Percentiles rank a stretch among this genome's conserved stretches.
phyloP scores from a whole-genome alignment of 2,888 invertebrate species.

The Synanthedon formicaeformis region DNA sequence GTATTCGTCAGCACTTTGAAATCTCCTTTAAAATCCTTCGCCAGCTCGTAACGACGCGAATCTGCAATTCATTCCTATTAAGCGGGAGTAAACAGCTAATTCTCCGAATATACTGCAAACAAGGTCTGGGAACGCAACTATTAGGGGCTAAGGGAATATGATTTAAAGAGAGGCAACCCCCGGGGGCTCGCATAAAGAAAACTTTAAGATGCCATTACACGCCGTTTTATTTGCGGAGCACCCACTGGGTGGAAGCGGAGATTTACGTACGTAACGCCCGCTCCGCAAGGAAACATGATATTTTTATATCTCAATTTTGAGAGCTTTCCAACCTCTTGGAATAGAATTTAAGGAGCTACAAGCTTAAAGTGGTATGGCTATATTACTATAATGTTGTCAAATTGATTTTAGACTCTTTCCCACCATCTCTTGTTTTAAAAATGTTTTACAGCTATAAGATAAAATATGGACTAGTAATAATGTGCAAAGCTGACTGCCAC shows the following conservation, averaged over 20 bases:
- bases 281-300: neutral
- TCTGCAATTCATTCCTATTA: constrained; percentile 5
- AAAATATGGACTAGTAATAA: too few relatives aligned
- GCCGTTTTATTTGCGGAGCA: constrained; percentile 19
- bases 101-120: constrained; percentile 30
- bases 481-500: too few relatives aligned
- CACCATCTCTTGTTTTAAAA: too few relatives aligned
- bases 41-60: constrained; percentile 7
- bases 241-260: constrained; percentile 13
- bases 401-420: too few relatives aligned
- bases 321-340: neutral
- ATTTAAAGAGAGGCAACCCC: constrained; percentile 22
- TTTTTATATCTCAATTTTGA: neutral
- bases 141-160: constrained; percentile 32
- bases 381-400: too few relatives aligned
- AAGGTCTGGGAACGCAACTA: constrained; percentile 22
- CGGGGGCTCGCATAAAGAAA: constrained; percentile 23
- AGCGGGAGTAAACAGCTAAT: constrained; percentile 16
- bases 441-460: too few relatives aligned
- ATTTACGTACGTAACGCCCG: constrained; percentile 15
- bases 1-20: constrained; percentile 7
- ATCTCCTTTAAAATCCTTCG: constrained; percentile 2
- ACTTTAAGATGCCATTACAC: constrained; percentile 35
- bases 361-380: too few relatives aligned
- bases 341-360: neutral